Conservation (phyloP, 2,797 vertebrate species). For the Mallotus villosus region DNA sequence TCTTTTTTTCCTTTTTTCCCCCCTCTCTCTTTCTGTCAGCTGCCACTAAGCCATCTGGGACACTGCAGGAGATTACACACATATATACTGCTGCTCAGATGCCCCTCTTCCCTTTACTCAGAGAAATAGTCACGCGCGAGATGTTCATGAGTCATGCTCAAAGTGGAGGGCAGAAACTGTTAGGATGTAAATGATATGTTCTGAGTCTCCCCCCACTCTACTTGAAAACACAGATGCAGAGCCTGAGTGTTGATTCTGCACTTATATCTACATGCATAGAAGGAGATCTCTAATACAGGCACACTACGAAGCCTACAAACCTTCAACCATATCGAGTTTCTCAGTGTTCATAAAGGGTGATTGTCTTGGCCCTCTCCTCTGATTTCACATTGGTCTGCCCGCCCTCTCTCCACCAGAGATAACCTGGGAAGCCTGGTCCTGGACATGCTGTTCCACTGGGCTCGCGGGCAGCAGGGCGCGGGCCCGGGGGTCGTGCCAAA, state of each 20-base stretch:
- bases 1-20: slow-evolving; percentile 27
- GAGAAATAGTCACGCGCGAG: slow-evolving; percentile 24
- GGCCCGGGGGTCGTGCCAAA: slow-evolving; percentile 72
- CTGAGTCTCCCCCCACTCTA: not conserved
- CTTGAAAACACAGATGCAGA: not conserved
- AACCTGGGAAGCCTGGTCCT: slow-evolving; percentile 84
- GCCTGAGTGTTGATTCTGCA: not conserved
- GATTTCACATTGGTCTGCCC: not conserved
- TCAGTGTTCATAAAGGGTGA: too few species aligned
- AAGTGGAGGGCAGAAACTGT: slow-evolving; percentile 22
- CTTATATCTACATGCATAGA: not conserved
- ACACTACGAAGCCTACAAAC: not conserved
- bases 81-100: slow-evolving; percentile 57
- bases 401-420: slow-evolving; percentile 70
- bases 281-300: not conserved
- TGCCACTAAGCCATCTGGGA: slow-evolving; percentile 75
- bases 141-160: slow-evolving; percentile 38
- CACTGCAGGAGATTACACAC: slow-evolving; percentile 75
- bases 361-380: not conserved
- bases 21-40: slow-evolving; percentile 51
- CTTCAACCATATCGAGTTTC: too few species aligned
- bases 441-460: slow-evolving; percentile 94
- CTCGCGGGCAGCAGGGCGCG: slow-evolving; percentile 72
- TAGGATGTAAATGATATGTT: slow-evolving; percentile 27
- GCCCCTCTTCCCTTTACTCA: slow-evolving; percentile 35